Conservation (phyloP, 2,888 invertebrate species). For the Chouioia cunea region DNA sequence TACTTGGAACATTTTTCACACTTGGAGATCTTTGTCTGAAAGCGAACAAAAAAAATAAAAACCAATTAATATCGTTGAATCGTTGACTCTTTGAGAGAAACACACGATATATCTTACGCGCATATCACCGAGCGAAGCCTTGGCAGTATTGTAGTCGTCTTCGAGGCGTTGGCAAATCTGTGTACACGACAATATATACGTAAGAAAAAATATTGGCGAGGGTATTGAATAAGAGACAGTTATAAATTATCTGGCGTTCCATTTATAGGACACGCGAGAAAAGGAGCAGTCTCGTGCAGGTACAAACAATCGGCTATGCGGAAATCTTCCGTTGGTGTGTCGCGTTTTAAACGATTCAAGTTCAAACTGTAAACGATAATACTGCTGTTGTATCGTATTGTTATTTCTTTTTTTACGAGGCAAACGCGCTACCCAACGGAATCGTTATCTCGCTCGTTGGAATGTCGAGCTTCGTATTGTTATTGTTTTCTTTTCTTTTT, state of each 20-base stretch:
- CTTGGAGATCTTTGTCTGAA: constrained; percentile 71
- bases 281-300: not conserved
- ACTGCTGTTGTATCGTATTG: not conserved
- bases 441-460: no score
- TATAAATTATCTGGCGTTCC: no score
- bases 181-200: constrained; percentile 26
- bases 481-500: no score
- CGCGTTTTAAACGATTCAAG: constrained; percentile 20
- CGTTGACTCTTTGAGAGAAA: not conserved
- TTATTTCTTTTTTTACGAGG: no score
- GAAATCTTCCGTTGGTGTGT: constrained; percentile 29
- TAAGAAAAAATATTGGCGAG: no score
- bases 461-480: no score
- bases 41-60: constrained; percentile 37
- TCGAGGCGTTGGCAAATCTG: constrained; percentile 89
- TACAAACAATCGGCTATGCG: constrained; percentile 54
- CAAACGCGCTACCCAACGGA: no score
- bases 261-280: not conserved
- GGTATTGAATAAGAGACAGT: no score
- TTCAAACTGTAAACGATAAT: constrained; percentile 7
- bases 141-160: constrained; percentile 79
- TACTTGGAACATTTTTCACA: constrained; percentile 70
- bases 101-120: constrained; percentile 71
- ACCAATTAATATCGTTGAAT: constrained; percentile 1
- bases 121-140: constrained; percentile 74